These are phyloP conservation scores for Micrastur ruficollis DNA, from an alignment of 2,797 vertebrate species.

Conservation along the genomic window DNA sequence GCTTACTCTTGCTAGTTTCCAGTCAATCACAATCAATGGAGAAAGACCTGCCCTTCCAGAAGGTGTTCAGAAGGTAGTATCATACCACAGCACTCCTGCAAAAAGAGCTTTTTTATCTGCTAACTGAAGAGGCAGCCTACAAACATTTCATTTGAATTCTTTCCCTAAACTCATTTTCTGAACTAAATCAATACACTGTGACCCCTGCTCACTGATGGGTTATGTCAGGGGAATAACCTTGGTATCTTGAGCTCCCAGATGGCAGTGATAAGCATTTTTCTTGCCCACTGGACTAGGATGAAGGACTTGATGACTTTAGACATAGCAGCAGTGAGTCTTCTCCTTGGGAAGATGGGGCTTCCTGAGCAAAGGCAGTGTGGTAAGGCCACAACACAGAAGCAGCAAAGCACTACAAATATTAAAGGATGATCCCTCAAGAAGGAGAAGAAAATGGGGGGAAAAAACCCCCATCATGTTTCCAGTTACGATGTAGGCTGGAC, in stretches of 20 bases:
- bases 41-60: neutral
- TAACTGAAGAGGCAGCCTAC: neutral
- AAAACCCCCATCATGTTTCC: accelerated
- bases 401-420: neutral
- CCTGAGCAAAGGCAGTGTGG: neutral
- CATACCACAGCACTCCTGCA: neutral
- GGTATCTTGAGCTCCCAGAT: neutral
- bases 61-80: neutral
- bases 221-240: neutral
- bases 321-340: neutral
- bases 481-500: neutral
- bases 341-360: neutral
- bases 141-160: neutral
- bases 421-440: neutral
- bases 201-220: neutral
- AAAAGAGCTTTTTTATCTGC: neutral
- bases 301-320: neutral
- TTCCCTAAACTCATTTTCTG: conserved; percentile 1
- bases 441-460: accelerated
- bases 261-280: neutral
- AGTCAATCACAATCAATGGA: neutral
- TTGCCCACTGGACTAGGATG: neutral
- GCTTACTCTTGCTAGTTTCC: neutral
- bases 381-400: neutral
- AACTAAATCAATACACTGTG: neutral